These are phyloP conservation scores for Prunella fulvescens DNA, from an alignment of 2,113 vertebrate genomes.

Conservation along the genomic window DNA sequence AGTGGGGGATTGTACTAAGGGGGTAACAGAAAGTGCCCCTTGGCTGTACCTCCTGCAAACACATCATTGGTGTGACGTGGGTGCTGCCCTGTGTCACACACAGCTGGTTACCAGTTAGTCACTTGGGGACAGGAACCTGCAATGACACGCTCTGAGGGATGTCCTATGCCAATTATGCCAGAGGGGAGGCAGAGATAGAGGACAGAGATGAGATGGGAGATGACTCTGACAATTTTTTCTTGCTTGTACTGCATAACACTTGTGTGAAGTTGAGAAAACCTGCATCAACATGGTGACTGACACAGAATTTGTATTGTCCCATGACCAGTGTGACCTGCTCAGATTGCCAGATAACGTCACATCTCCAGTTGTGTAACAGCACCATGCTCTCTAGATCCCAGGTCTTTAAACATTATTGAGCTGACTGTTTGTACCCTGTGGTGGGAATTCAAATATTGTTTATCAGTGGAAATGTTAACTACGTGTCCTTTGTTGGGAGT, in stretches of 20 bases:
- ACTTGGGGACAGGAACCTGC: neutral
- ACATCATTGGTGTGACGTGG: neutral
- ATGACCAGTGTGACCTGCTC: neutral
- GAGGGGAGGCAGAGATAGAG: neutral
- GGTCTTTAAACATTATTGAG: neutral
- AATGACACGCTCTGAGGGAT: neutral
- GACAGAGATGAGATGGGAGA: neutral
- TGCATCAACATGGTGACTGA: neutral
- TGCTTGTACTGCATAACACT: neutral
- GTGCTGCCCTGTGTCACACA: neutral
- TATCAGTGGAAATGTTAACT: neutral
- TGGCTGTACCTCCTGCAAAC: neutral
- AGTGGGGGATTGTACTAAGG: neutral
- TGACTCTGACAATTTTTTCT: neutral
- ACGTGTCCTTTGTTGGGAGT: neutral
- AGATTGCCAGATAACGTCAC: neutral
- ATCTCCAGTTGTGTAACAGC: slow-evolving; percentile 12
- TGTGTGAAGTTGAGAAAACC: neutral
- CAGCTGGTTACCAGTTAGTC: neutral
- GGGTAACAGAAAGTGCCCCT: neutral
- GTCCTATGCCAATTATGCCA: neutral
- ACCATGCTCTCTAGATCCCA: neutral
- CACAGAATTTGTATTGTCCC: neutral
- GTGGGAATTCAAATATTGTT: slow-evolving; percentile 10
- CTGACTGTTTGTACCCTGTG: neutral